Conservation (phyloP, 2,797 vertebrate species). For the Chaetophractus vellerosus region DNA sequence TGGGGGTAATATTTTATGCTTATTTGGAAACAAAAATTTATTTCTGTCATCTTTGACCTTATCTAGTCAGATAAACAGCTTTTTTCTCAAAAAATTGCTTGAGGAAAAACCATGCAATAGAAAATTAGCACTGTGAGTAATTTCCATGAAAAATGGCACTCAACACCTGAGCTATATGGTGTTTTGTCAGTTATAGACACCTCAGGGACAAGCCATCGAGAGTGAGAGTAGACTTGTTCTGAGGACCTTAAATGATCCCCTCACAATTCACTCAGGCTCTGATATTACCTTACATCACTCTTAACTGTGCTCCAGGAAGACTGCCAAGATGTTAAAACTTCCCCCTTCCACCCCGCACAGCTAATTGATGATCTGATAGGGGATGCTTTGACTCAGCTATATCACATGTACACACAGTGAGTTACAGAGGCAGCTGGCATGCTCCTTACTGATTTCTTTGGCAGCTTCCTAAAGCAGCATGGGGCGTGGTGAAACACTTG, state of each 20-base stretch:
- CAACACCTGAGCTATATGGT: not conserved
- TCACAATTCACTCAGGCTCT: constrained; percentile 74
- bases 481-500: constrained; percentile 83
- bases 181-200: constrained; percentile 53
- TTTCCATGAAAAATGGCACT: constrained; percentile 27
- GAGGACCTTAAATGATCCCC: constrained; percentile 80
- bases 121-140: constrained; percentile 59
- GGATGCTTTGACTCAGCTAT: constrained; percentile 83
- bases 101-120: constrained; percentile 5
- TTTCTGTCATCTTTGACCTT: constrained; percentile 17
- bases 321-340: constrained; percentile 86
- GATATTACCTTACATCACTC: constrained; percentile 83
- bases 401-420: constrained; percentile 84
- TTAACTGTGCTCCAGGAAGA: constrained; percentile 77
- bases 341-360: constrained; percentile 48
- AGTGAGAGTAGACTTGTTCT: constrained; percentile 20
- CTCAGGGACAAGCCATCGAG: constrained; percentile 62
- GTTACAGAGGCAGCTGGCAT: constrained; percentile 86
- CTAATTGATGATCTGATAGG: constrained; percentile 88
- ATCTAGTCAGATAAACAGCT: not conserved
- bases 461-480: constrained; percentile 86
- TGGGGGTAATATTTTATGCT: not conserved
- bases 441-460: constrained; percentile 86
- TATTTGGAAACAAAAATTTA: constrained; percentile 12
- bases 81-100: constrained; percentile 1